Conservation (phyloP, 1,140 invertebrate species). For the Drosophila serrata region DNA sequence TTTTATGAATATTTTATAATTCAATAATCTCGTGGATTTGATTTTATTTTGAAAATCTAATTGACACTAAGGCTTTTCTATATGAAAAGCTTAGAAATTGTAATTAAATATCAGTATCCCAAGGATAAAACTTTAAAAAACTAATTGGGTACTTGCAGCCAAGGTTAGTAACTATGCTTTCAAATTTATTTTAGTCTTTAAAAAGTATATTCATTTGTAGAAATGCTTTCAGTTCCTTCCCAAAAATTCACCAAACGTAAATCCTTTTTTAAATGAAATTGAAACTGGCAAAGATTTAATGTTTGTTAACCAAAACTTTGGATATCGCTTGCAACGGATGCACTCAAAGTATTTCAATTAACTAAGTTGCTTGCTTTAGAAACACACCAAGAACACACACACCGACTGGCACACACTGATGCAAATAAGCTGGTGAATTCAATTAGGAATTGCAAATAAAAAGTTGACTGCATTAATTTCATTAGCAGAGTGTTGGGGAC, state of each 20-base stretch:
- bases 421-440: slow-evolving; percentile 58
- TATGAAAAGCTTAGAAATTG: not conserved
- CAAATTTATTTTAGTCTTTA: not conserved
- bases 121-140: not conserved
- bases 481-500: slow-evolving; percentile 54
- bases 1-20: not conserved
- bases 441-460: slow-evolving; percentile 79
- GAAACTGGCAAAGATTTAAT: not conserved
- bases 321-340: slow-evolving; percentile 30
- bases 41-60: not conserved
- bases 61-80: no score
- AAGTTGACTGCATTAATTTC: slow-evolving; percentile 77
- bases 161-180: not conserved
- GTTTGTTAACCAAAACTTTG: slow-evolving; percentile 21
- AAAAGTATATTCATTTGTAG: not conserved
- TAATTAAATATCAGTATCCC: not conserved
- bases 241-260: not conserved
- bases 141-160: not conserved
- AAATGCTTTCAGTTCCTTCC: not conserved
- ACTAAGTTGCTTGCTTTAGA: slow-evolving; percentile 33
- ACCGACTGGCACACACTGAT: slow-evolving; percentile 3
- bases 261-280: no score
- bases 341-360: slow-evolving; percentile 59
- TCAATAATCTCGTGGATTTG: not conserved
- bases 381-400: slow-evolving; percentile 7